phyloP scores from a whole-genome alignment of 1,140 invertebrate species.

The Sminthurides bifidus region DNA sequence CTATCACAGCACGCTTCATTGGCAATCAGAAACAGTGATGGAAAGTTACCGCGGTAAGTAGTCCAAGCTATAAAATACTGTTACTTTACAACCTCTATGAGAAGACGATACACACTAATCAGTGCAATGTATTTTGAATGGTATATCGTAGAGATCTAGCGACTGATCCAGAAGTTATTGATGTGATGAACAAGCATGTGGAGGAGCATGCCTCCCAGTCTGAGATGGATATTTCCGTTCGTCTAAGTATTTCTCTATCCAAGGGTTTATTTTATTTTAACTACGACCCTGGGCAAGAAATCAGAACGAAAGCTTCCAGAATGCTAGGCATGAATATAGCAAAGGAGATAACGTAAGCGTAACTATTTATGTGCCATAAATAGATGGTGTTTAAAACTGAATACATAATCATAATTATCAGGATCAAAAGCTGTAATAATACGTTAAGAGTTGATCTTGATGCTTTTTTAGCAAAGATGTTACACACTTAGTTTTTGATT shows the following conservation, averaged over 20 bases:
- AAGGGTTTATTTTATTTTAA: constrained; percentile 12
- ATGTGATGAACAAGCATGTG: background rate
- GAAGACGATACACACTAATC: constrained; percentile 5
- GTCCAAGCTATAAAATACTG: background rate
- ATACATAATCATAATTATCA: background rate
- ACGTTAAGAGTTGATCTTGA: background rate
- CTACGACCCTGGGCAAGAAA: background rate
- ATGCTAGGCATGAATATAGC: constrained; percentile 2
- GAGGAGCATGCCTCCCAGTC: background rate
- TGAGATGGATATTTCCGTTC: background rate
- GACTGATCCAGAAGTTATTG: background rate
- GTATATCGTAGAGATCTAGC: background rate
- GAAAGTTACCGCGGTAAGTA: constrained; percentile 44
- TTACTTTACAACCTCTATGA: background rate
- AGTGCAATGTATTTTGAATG: constrained; percentile 3
- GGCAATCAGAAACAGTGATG: constrained; percentile 42
- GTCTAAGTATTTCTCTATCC: background rate
- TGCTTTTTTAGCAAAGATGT: constrained; percentile 17
- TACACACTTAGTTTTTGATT: constrained; percentile 19
- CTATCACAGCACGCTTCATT: constrained; percentile 47
- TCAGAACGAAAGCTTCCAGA: background rate
- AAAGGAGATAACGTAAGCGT: background rate
- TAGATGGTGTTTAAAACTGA: background rate
- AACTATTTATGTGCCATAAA: background rate
- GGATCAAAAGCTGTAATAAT: background rate